Conservation (phyloP, 2,797 vertebrate species). For the Hephaestus fuliginosus region DNA sequence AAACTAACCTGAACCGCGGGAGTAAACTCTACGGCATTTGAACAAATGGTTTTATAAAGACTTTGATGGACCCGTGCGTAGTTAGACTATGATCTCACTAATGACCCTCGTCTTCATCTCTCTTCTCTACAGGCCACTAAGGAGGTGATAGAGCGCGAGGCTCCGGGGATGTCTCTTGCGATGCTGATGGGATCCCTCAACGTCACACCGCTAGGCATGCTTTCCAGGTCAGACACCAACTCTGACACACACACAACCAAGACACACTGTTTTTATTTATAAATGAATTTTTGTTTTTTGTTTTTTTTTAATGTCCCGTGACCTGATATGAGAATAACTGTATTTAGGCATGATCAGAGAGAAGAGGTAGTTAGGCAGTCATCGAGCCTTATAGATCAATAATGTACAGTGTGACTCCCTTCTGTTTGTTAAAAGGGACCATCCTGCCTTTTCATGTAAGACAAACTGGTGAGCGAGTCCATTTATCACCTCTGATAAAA, state of each 20-base stretch:
- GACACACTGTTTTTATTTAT: not conserved
- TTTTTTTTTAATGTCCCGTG: not conserved
- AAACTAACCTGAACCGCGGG: not conserved
- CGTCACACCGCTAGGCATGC: constrained; percentile 98
- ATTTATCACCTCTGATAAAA: constrained; percentile 14
- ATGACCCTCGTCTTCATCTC: constrained; percentile 19
- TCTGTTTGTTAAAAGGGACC: constrained; percentile 10
- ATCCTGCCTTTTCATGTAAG: not conserved
- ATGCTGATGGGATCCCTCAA: constrained; percentile 99
- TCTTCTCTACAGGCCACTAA: constrained; percentile 93
- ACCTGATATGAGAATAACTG: not conserved
- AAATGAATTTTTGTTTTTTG: not conserved
- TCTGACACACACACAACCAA: not conserved
- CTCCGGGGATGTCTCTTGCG: constrained; percentile 98
- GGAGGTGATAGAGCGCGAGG: constrained; percentile 99
- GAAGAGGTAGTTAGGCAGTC: constrained; percentile 14
- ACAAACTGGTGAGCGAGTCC: not conserved
- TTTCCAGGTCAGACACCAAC: constrained; percentile 89
- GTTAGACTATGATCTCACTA: constrained; percentile 26
- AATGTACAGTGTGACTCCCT: not conserved
- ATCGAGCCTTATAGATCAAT: not conserved
- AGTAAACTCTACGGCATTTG: not conserved
- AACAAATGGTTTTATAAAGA: not conserved
- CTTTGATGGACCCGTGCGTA: constrained; percentile 3
- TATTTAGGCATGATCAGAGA: constrained; percentile 1